phyloP scores from a whole-genome alignment of 2,888 invertebrate species.

The Morinoia aosen region DNA sequence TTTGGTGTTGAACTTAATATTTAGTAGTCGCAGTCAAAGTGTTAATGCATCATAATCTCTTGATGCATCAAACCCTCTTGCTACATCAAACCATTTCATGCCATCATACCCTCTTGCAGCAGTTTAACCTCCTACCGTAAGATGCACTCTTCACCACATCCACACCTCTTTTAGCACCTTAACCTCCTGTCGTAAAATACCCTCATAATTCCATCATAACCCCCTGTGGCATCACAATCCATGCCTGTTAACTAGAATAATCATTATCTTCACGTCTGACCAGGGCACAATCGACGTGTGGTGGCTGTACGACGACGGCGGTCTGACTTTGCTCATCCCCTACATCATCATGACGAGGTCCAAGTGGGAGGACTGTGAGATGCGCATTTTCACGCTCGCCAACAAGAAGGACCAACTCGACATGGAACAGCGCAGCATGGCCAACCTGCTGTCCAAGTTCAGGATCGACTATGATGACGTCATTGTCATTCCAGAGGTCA shows the following conservation, averaged over 20 bases:
- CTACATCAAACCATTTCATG: background rate
- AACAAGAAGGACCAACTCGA: conserved; percentile 67
- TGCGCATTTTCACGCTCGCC: conserved; percentile 86
- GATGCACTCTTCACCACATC: no score
- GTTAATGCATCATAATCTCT: background rate
- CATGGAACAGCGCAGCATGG: conserved; percentile 81
- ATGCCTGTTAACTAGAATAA: no score
- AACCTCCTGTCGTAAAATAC: no score
- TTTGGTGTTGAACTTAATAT: no score
- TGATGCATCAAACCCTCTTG: background rate
- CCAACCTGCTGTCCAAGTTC: conserved; percentile 94
- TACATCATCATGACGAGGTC: conserved; percentile 86
- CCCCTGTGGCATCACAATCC: no score
- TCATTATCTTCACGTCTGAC: no score
- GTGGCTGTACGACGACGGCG: conserved; percentile 99
- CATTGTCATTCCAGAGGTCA: conserved; percentile 91
- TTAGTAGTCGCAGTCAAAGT: no score
- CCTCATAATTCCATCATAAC: no score
- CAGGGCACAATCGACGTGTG: conserved; percentile 89
- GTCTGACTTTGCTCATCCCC: conserved; percentile 87
- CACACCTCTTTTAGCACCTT: no score
- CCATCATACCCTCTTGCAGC: background rate
- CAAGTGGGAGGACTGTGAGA: conserved; percentile 85
- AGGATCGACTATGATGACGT: conserved; percentile 96
- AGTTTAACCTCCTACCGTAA: background rate